These are phyloP conservation scores for Oxyruncus cristatus DNA, from an alignment of 2,113 vertebrate genomes.

Conservation along the genomic window DNA sequence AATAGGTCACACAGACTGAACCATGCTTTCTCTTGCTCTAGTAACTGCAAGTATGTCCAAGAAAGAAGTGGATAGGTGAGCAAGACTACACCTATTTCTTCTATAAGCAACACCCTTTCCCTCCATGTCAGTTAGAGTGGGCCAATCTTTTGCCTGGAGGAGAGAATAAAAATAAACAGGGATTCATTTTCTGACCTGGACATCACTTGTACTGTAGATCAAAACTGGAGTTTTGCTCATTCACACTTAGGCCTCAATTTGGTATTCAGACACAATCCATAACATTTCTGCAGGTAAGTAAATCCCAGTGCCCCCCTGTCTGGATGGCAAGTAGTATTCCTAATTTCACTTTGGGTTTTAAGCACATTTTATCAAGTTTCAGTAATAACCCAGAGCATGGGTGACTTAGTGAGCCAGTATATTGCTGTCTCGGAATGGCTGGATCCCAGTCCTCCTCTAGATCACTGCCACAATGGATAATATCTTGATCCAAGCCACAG, in stretches of 20 bases:
- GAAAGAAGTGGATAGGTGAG: background rate
- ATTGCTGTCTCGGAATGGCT: background rate
- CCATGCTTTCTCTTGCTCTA: background rate
- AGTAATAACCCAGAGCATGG: background rate
- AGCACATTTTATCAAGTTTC: background rate
- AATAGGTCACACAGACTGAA: background rate
- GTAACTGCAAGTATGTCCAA: background rate
- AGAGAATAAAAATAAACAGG: background rate
- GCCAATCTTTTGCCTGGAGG: background rate
- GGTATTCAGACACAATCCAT: background rate
- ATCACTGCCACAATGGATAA: background rate
- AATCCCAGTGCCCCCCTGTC: accelerated
- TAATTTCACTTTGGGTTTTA: background rate
- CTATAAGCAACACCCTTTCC: background rate
- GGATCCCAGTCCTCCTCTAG: background rate
- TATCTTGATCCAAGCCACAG: background rate
- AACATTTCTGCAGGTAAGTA: conserved; percentile 14
- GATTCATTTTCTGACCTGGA: background rate
- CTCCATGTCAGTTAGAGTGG: background rate
- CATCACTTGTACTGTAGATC: background rate
- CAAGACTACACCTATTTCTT: background rate
- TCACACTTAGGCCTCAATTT: background rate
- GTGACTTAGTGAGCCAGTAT: background rate
- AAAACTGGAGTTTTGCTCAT: background rate
- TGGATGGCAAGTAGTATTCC: background rate